Evolutionary conservation across 2,888 invertebrate genomes (phyloP).

Genomic region (Oscheius sp.): DNA sequence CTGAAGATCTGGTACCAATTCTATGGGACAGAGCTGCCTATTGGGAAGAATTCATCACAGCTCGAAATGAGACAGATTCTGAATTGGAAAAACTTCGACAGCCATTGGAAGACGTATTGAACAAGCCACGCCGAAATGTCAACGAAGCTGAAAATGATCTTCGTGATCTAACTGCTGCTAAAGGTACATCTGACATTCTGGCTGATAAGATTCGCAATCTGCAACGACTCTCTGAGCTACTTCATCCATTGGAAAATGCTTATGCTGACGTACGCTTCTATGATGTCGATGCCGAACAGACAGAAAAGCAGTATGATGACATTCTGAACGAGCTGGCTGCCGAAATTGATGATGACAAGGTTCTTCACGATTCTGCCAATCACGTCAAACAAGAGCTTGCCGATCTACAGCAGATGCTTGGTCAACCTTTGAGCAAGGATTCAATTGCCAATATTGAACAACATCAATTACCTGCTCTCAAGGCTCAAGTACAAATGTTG

Average conservation of each 20-base stretch:
- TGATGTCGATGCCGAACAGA: constrained; percentile 63
- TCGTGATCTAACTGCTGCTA: constrained; percentile 37
- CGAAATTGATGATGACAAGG: constrained; percentile 54
- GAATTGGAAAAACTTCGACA: constrained; percentile 50
- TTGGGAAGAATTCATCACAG: constrained; percentile 56
- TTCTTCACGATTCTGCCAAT: constrained; percentile 51
- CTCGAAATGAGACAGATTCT: constrained; percentile 56
- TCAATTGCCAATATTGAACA: constrained; percentile 28
- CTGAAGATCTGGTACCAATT: constrained; percentile 44
- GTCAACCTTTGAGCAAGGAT: constrained; percentile 30
- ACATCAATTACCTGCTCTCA: constrained; percentile 47
- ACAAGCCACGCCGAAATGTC: constrained; percentile 39
- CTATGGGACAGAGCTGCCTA: constrained; percentile 51
- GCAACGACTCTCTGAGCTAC: constrained; percentile 58
- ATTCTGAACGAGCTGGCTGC: constrained; percentile 45
- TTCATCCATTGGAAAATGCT: constrained; percentile 62
- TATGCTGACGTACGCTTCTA: constrained; percentile 65
- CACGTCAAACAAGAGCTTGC: constrained; percentile 52
- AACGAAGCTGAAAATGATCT: constrained; percentile 44
- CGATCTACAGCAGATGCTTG: constrained; percentile 40
- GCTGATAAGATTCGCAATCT: constrained; percentile 47
- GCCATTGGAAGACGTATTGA: constrained; percentile 42
- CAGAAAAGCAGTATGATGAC: constrained; percentile 57
- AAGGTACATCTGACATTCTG: constrained; percentile 42
- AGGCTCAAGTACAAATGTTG: constrained; percentile 49